Conservation (phyloP, 2,113 vertebrate genomes). For the Benitochromis conjunctus region DNA sequence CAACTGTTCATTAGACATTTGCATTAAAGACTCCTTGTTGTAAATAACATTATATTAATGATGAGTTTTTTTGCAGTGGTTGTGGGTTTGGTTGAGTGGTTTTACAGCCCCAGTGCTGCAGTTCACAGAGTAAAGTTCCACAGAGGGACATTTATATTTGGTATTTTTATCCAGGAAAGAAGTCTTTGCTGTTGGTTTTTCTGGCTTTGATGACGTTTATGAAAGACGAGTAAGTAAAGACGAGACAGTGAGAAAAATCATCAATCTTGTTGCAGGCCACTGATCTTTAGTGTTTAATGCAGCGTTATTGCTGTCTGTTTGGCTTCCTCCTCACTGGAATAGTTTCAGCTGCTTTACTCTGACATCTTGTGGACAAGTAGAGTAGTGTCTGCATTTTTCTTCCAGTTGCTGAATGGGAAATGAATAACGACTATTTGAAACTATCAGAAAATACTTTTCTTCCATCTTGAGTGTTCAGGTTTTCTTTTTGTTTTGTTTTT, state of each 20-base stretch:
- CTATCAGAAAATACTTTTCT: too few relatives aligned
- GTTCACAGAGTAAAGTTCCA: neutral
- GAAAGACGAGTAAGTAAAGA: neutral
- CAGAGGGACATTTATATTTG: neutral
- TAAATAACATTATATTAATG: neutral
- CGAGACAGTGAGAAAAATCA: neutral
- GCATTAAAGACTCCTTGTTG: neutral
- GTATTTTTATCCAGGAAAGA: neutral
- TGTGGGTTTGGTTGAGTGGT: neutral
- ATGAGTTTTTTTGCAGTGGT: neutral
- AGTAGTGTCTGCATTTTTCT: neutral
- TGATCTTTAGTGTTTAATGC: neutral
- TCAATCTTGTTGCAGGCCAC: neutral
- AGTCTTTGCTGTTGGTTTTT: neutral
- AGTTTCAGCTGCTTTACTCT: neutral
- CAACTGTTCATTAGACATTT: neutral
- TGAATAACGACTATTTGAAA: neutral
- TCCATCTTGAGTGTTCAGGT: neutral
- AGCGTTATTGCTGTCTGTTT: neutral
- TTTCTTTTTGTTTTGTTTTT: neutral
- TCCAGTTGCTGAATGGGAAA: neutral
- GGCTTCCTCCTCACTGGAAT: neutral
- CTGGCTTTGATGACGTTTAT: neutral
- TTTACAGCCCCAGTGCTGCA: neutral
- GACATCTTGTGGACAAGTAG: constrained; percentile 27